Base-by-base conservation (phyloP, 1,140 invertebrate species). In the Drosophila arawakana region DNA sequence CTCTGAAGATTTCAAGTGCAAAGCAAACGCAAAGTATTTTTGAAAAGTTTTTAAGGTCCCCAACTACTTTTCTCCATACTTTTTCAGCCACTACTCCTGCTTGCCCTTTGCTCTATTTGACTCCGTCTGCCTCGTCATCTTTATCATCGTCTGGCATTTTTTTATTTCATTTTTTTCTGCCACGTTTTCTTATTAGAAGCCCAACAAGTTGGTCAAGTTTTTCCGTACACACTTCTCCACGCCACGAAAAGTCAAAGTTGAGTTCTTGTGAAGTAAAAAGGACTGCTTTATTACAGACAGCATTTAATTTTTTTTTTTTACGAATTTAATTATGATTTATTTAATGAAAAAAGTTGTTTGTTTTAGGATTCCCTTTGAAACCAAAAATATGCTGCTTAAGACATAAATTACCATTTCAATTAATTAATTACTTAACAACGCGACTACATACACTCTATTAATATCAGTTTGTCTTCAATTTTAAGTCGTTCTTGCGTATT, bases 101-200 rank as follows among this genome's bases (percentile, higher is more conserved):
- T 5, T 35, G 35, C 35, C 55, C 25, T 30, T 30, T 30, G 47
- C 58, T 54, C 47, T 52, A 62, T 62, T 62, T 62, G 57, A 43
- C 54, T 67, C 47, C 10, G 37, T 52, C 47, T 37, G 37, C 57
- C 25, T 52, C 13, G 57, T 61, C 50, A 49, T 63, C 60, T 71
- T 39, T 55, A 71, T 63, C 50, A 49, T 15, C 50, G 50, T 49
- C 68, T 63, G 68, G 34, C 34, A 47, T 10, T 70, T 37, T 21
- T 63, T 15, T 30, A 4, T 30, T 30, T 5, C 25, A 18, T 18
- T 18, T 21, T 21, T 21, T 21, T 21, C 34, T 10, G 11, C 35
- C n/a, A 15, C 41, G n/a, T 71, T 65, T 30, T 65, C 21, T 71
- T 39, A 71, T 71, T 71, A 71, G 41, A 65, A 71, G 52, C 61